A percentile compares a stretch with the other conserved stretches of the same genome.
Evolutionary conservation across 2,113 vertebrate genomes (phyloP).

Genomic region (Arothron firmamentum): DNA sequence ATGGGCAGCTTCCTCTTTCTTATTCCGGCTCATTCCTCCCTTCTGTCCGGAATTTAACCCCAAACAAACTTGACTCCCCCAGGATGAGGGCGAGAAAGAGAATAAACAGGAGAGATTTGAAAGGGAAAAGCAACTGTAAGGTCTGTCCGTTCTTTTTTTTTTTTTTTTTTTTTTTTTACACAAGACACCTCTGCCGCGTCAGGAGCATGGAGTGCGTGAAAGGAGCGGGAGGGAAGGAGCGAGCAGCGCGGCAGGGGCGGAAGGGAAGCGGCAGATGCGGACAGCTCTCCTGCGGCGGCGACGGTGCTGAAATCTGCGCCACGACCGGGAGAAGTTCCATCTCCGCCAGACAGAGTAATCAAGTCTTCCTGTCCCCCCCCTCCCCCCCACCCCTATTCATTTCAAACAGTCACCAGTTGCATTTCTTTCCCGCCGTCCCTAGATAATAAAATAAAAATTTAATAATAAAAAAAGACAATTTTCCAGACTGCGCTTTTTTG

Average conservation of each 20-base stretch:
- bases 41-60: too few relatives aligned
- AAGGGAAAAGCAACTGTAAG: too few relatives aligned
- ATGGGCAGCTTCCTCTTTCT: background rate
- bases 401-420: constrained; percentile 61
- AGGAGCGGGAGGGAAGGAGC: background rate
- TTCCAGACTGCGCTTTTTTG: background rate
- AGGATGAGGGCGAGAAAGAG: too few relatives aligned
- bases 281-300: background rate
- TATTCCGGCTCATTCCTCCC: accelerated
- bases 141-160: too few relatives aligned
- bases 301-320: constrained; percentile 35
- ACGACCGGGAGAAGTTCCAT: background rate
- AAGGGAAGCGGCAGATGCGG: background rate
- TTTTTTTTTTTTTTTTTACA: too few relatives aligned
- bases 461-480: background rate
- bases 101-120: too few relatives aligned
- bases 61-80: background rate
- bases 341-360: background rate
- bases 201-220: background rate
- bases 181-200: too few relatives aligned
- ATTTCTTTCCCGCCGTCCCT: constrained; percentile 21
- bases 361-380: background rate
- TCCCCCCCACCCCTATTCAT: background rate
- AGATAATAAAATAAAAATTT: background rate
- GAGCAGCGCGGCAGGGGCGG: constrained; percentile 31